Evolutionary conservation across 2,113 vertebrate genomes (phyloP).

Genomic region (Ibidorhyncha struthersii): DNA sequence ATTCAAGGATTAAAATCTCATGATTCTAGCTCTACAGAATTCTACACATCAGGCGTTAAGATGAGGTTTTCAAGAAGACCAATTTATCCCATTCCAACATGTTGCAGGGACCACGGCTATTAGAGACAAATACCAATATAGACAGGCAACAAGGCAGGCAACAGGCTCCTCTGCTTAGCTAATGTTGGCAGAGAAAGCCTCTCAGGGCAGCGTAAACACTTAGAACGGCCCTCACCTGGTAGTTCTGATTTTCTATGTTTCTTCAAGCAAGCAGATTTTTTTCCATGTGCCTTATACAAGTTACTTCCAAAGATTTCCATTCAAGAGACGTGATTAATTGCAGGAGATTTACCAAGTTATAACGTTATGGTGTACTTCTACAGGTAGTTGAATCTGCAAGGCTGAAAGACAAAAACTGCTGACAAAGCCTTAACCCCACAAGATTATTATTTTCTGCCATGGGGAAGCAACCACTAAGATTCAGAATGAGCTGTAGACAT

Average conservation of each 20-base stretch:
- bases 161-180: neutral
- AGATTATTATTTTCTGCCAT: neutral
- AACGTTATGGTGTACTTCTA: neutral
- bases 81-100: neutral
- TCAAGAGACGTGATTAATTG: neutral
- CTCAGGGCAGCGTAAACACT: neutral
- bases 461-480: neutral
- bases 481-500: neutral
- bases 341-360: neutral
- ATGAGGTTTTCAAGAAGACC: neutral
- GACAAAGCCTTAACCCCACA: neutral
- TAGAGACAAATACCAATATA: neutral
- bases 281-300: neutral
- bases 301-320: neutral
- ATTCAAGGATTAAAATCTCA: neutral
- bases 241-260: neutral
- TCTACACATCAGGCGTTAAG: neutral
- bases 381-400: neutral
- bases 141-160: neutral
- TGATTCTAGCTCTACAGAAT: neutral
- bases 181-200: neutral
- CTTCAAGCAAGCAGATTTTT: neutral
- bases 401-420: neutral
- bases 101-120: neutral
- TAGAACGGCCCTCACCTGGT: neutral